These are phyloP conservation scores for Neoseiulus cucumeris DNA, from an alignment of 1,140 invertebrate genomes.

Conservation along the genomic window DNA sequence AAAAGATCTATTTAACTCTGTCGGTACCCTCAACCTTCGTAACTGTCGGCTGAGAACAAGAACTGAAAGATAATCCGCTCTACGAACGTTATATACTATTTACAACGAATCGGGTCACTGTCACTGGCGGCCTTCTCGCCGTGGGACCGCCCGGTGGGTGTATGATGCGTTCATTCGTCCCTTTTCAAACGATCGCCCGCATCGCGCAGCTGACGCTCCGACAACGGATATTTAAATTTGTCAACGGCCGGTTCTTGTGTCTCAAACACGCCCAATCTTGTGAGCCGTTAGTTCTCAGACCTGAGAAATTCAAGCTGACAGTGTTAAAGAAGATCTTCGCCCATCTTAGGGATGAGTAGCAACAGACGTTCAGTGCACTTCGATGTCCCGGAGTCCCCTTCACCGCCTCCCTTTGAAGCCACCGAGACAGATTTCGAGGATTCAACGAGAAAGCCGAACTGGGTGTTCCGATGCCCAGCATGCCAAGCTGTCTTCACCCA, in stretches of 20 bases:
- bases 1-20: too few species aligned
- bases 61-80: too few species aligned
- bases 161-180: not conserved
- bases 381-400: not conserved
- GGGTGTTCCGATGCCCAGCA: constrained; percentile 3
- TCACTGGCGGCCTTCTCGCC: too few species aligned
- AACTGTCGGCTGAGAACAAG: too few species aligned
- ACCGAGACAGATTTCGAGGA: too few species aligned
- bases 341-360: not conserved
- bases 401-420: not conserved
- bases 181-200: too few species aligned
- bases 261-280: not conserved
- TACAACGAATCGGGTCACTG: too few species aligned
- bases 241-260: not conserved
- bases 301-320: not conserved
- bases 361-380: not conserved
- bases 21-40: too few species aligned
- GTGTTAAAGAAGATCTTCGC: not conserved
- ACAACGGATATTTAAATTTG: not conserved
- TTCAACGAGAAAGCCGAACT: not conserved
- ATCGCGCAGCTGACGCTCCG: too few species aligned
- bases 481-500: constrained; percentile 2
- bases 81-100: too few species aligned
- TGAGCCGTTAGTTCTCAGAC: not conserved
- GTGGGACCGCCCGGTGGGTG: too few species aligned